Conservation (phyloP, 2,113 vertebrate genomes). For the Melanotaenia duboulayi region DNA sequence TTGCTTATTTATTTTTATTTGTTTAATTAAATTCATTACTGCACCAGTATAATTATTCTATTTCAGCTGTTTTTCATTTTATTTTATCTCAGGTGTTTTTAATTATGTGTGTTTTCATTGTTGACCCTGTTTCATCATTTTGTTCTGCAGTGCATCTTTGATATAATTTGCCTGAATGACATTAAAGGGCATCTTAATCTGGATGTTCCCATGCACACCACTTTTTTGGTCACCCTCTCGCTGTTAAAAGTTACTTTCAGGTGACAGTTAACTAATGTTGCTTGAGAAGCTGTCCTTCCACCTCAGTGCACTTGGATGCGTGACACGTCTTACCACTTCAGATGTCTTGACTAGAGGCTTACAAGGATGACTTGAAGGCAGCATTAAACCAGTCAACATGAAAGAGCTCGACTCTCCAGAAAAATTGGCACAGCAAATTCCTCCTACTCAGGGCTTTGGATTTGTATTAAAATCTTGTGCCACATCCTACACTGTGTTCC, state of each 20-base stretch:
- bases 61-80: no score
- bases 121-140: no score
- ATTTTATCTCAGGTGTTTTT: no score
- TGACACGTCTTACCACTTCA: slow-evolving; percentile 58
- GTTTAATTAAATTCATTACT: no score
- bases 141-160: no score
- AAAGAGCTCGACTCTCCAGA: slow-evolving; percentile 47
- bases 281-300: slow-evolving; percentile 32
- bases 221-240: not conserved
- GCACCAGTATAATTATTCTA: no score
- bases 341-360: slow-evolving; percentile 60
- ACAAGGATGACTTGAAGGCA: slow-evolving; percentile 62
- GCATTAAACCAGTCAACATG: slow-evolving; percentile 62
- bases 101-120: no score
- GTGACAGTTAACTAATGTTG: slow-evolving; percentile 20
- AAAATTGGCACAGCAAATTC: slow-evolving; percentile 48
- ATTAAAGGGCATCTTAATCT: no score
- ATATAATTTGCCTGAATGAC: no score
- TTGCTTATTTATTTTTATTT: no score
- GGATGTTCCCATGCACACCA: not conserved
- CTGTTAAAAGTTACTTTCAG: slow-evolving; percentile 13
- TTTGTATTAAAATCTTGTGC: slow-evolving; percentile 25
- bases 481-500: not conserved
- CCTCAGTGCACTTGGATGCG: slow-evolving; percentile 47
- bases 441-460: slow-evolving; percentile 28